Base-by-base conservation (phyloP, 2,113 vertebrate species). In the Semnornis frantzii region DNA sequence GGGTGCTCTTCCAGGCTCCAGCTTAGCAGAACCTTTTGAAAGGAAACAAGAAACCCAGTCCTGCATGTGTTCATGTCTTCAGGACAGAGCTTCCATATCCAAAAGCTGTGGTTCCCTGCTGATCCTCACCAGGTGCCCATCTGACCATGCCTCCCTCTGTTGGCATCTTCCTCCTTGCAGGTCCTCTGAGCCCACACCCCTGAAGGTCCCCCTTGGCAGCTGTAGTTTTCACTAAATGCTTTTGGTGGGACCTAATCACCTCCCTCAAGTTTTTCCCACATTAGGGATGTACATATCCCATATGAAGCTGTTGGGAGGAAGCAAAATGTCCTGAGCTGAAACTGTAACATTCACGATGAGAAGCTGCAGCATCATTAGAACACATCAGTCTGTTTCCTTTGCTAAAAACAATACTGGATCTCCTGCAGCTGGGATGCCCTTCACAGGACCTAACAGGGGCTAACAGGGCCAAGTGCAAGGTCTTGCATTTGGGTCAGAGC, bases 31-130 rank as follows among this genome's bases (percentile, higher is more conserved):
- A 7, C 33, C 31, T 13, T 14, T 34, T 20, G 70, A 48, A 44
- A 31, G 72, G 28, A 21, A 15, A 1, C 0, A 0, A 30, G 30
- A 44, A 59, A 3, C 59, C 48, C 37, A 27, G 52, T 19, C 20
- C 20, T 20, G 21, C 5, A 2, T 9, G 21, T 20, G 30, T 39
- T 81, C 0, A 0, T 44, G n/a, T 2, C 1, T 39, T 64, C n/a
- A 31, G 58, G 21, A 8, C 20, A 3, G 58, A 58, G 34, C 58
- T 71, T 8, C 50, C 18, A 2, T 0, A 2, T 18, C 39, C 17
- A 33, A 2, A 60, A 78, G 60, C 8, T 18, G 33, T 7, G 30
- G 14, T 42, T 44, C 58, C 30, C 28, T 34, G n/a, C 75, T 60
- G 44, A 23, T 54, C 44, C 46, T 55, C 44, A 15, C 20, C n/a